Base-by-base conservation (phyloP, 2,888 invertebrate species). In the Scelioninae gen. 1 region DNA sequence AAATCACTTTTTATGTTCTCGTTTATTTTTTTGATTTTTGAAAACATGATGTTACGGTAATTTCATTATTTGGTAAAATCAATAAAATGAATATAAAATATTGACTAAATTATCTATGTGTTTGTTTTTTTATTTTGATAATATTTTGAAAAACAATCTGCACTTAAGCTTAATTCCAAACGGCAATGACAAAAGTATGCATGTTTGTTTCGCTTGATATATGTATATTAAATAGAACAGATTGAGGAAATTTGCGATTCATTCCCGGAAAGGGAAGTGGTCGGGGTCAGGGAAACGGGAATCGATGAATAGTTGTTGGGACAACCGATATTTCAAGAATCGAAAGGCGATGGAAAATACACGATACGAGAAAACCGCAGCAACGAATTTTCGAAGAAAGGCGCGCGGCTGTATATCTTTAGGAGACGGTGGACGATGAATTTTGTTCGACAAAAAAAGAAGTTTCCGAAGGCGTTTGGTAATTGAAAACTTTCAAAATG, bases 401-500 rank as follows among this genome's bases (percentile, higher is more conserved):
- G 51, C 60, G 51, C 53, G 43, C 47, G 51, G 66, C 38, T 76
- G 58, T 66, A 76, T 76, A 66, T 66, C 66, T 76, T 34, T 63
- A 13, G 34, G 31, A 58, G 51, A 76, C 56, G 75, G 29, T 51
- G 58, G 58, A 56, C 58, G 66, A 76, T 76, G 75, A 66, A 56
- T 77, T 77, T 77, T 65, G 29, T 72, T 56, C 65, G 45, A 29
- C 53, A 51, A 66, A 58, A 56, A 66, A 65, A 58, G 23, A 34
- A 58, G 45, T 10, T 66, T 66, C 58, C 58, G 58, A 76, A 66
- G 66, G 60, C 66, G 66, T 76, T 76, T 58, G 56, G 75, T 76
- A 76, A 76, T 76, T 76, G 75, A 66, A 76, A 76, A 76, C 75
- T 76, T 75, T 76, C 49, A 58, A 76, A 76, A 76, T 76, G 66